Evolutionary conservation across 2,888 invertebrate species (phyloP).

Genomic region (Melieria omissa): DNA sequence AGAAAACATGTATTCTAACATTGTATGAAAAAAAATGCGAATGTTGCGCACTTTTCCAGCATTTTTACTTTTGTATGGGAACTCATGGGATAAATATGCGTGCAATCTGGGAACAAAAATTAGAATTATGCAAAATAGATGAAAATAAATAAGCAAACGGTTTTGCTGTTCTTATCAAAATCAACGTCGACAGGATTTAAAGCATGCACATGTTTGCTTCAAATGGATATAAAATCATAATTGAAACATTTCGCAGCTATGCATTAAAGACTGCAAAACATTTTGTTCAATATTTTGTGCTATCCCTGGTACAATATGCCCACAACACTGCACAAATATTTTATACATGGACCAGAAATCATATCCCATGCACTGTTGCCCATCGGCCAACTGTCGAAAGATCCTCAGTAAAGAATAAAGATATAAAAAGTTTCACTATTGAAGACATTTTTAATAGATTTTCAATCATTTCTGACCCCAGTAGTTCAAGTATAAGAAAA

Average conservation of each 20-base stretch:
- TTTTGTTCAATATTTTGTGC: not conserved
- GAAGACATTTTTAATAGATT: not conserved
- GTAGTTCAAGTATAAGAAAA: too few relatives aligned
- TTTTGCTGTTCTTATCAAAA: too few relatives aligned
- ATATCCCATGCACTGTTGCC: not conserved
- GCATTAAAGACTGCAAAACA: not conserved
- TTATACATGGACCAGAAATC: constrained; percentile 6
- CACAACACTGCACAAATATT: not conserved
- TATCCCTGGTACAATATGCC: constrained; percentile 3
- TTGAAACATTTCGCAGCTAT: not conserved
- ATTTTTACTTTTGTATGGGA: too few relatives aligned
- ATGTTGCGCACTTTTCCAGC: too few relatives aligned
- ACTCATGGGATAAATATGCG: too few relatives aligned
- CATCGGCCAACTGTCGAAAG: not conserved
- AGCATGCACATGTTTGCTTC: not conserved
- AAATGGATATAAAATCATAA: not conserved
- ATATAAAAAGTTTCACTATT: not conserved
- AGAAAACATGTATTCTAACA: too few relatives aligned
- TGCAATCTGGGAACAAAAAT: too few relatives aligned
- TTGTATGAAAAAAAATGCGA: too few relatives aligned
- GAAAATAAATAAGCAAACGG: too few relatives aligned
- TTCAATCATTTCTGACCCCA: not conserved
- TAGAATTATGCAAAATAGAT: too few relatives aligned
- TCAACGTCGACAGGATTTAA: too few relatives aligned
- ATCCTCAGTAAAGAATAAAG: not conserved